phyloP scores from a whole-genome alignment of 2,888 invertebrate species.

The Acrobasis repandana region DNA sequence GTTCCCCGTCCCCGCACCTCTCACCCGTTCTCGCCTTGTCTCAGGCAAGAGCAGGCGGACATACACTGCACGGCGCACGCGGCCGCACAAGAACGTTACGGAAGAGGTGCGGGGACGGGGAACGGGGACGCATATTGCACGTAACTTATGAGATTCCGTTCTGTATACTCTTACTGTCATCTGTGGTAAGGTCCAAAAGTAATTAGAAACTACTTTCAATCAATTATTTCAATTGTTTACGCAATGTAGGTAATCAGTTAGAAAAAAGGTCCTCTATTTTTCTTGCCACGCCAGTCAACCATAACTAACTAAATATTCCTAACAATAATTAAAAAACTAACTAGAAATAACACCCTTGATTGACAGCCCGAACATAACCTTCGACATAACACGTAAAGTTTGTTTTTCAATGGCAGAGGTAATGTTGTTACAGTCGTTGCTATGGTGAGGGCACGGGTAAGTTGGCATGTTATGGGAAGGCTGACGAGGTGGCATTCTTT shows the following conservation, averaged over 20 bases:
- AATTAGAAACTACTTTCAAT: background rate
- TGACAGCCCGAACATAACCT: constrained; percentile 15
- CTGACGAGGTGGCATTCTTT: constrained; percentile 14
- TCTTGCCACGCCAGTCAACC: background rate
- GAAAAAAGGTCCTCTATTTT: constrained; percentile 1
- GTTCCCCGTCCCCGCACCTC: no score
- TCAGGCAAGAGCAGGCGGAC: no score
- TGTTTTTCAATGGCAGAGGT: constrained; percentile 4
- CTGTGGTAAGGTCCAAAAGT: no score
- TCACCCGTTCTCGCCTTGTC: no score
- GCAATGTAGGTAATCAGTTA: background rate
- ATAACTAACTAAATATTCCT: background rate
- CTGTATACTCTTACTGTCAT: no score
- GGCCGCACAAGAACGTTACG: no score
- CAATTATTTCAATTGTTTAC: background rate
- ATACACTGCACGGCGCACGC: no score
- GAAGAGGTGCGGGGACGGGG: no score
- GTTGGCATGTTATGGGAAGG: background rate
- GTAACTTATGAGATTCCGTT: no score
- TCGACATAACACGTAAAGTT: background rate
- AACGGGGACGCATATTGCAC: no score
- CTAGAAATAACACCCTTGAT: background rate
- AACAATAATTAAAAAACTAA: background rate
- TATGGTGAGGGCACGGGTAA: constrained; percentile 28
- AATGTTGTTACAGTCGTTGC: constrained; percentile 35